These are phyloP conservation scores for Lithophane semibrunnea DNA, from an alignment of 2,888 invertebrate genomes.

Conservation along the genomic window DNA sequence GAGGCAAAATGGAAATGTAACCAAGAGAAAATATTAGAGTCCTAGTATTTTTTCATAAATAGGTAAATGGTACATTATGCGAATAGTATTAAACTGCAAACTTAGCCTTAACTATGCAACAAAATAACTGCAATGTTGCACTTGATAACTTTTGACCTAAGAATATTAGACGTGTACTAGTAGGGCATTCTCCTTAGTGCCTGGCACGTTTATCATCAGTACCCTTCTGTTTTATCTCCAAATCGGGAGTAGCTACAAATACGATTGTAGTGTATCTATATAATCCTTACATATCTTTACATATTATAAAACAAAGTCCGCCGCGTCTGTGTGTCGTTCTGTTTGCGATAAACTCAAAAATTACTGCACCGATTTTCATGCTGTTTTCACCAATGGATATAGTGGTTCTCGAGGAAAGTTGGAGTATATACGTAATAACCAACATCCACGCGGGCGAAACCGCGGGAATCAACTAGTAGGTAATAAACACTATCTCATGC, in stretches of 20 bases:
- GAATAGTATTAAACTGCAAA: background rate
- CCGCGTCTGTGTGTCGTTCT: no score
- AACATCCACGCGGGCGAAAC: no score
- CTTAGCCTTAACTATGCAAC: constrained; percentile 60
- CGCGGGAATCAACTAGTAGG: no score
- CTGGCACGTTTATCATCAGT: constrained; percentile 29
- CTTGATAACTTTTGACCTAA: constrained; percentile 63
- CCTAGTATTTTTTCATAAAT: background rate
- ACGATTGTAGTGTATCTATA: background rate
- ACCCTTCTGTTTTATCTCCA: background rate
- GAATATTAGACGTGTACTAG: constrained; percentile 32
- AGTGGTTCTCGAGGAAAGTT: no score
- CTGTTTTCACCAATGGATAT: no score
- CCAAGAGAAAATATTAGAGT: background rate
- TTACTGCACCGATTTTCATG: no score
- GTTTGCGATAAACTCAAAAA: no score
- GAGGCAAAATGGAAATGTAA: background rate
- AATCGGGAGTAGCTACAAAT: background rate
- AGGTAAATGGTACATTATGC: no score
- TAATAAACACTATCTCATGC: no score
- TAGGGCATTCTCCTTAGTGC: constrained; percentile 53
- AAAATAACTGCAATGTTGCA: constrained; percentile 52
- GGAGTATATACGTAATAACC: no score
- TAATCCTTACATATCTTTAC: no score
- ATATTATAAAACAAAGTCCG: no score